Conservation (phyloP, 2,113 vertebrate species). For the Plectropomus leopardus region DNA sequence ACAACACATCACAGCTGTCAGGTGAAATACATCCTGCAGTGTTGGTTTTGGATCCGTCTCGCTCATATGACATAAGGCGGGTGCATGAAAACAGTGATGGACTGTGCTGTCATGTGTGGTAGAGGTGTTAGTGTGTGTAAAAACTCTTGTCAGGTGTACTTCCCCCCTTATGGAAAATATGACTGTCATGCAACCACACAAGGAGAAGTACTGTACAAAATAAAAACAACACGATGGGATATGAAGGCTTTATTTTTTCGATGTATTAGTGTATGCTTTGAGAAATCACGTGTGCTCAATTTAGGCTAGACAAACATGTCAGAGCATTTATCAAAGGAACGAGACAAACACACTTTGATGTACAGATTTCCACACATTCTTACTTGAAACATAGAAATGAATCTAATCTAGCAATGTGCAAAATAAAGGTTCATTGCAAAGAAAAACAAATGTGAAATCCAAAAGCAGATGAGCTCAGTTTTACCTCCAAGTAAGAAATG, state of each 20-base stretch:
- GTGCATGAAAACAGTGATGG: constrained; percentile 22
- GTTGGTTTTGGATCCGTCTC: constrained; percentile 50
- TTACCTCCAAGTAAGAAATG: not conserved
- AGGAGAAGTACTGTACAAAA: not conserved
- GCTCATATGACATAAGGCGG: not conserved
- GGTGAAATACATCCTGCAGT: constrained; percentile 26
- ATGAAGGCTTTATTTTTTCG: constrained; percentile 51
- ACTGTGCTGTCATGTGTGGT: constrained; percentile 15
- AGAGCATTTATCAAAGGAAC: constrained; percentile 26
- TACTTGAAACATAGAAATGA: constrained; percentile 6
- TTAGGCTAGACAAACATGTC: constrained; percentile 25
- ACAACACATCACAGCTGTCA: constrained; percentile 56
- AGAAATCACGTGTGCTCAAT: constrained; percentile 41
- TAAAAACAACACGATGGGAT: constrained; percentile 15
- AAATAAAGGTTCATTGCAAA: constrained; percentile 29
- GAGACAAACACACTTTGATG: not conserved
- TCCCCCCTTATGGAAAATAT: constrained; percentile 37
- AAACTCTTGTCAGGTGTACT: constrained; percentile 13
- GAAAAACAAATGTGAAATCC: not conserved
- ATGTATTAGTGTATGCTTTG: constrained; percentile 49
- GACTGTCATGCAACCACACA: constrained; percentile 3
- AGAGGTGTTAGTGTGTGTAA: not conserved
- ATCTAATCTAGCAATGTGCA: constrained; percentile 6
- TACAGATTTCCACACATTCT: constrained; percentile 31
- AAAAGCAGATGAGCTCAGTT: not conserved